Evolutionary conservation across 2,113 vertebrate genomes (phyloP).

Genomic region (Anthoscopus minutus): DNA sequence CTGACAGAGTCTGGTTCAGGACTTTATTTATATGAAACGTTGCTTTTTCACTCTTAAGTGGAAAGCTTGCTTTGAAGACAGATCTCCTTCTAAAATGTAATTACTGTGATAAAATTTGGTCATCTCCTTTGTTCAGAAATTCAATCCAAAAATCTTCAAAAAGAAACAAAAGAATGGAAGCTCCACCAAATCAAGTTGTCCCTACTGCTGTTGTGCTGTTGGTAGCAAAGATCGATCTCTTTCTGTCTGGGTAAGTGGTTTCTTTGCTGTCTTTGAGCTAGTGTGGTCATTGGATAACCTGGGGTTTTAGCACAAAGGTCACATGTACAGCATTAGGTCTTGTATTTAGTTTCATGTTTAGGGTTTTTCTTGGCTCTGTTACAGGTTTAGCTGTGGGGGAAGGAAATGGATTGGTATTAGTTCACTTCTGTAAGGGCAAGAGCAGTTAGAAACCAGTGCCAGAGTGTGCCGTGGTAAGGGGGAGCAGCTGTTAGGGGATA

Average conservation of each 20-base stretch:
- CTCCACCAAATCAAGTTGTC: slow-evolving; percentile 88
- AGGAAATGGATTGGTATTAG: not conserved
- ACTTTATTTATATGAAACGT: not conserved
- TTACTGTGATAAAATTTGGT: not conserved
- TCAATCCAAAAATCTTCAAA: slow-evolving; percentile 99
- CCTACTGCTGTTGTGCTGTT: slow-evolving; percentile 96
- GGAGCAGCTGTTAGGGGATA: not conserved
- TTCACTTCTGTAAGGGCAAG: not conserved
- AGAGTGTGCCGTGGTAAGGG: not conserved
- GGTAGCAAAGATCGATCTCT: slow-evolving; percentile 97
- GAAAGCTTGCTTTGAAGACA: not conserved
- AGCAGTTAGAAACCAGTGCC: not conserved
- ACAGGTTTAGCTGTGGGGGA: not conserved
- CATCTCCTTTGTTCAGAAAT: slow-evolving; percentile 80
- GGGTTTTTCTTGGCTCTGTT: not conserved
- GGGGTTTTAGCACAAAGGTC: not conserved
- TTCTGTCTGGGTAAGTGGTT: slow-evolving; percentile 89
- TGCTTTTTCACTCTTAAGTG: not conserved
- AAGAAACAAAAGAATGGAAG: slow-evolving; percentile 97
- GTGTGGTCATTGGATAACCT: not conserved
- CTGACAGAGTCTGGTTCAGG: not conserved
- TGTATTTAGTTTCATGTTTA: not conserved
- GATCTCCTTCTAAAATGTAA: not conserved
- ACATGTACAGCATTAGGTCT: not conserved
- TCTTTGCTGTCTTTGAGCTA: not conserved